Evolutionary conservation across 35 echinoderm and acorn worm species (phyloP).

Genomic region (Lytechinus pictus): DNA sequence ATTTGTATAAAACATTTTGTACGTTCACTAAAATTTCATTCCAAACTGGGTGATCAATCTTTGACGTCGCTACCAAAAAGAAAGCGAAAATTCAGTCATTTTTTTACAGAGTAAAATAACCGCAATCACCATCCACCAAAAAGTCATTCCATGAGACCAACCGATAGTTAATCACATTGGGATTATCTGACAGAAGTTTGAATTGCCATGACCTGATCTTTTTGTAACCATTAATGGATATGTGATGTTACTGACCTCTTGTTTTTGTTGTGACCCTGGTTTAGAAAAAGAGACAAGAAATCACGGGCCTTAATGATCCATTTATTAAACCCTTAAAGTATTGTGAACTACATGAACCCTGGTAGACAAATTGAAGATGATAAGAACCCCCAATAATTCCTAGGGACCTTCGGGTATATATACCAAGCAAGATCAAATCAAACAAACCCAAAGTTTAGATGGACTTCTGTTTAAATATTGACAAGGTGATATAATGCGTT

Average conservation of each 20-base stretch:
- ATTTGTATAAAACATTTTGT: too few species aligned
- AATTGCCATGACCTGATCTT: not conserved
- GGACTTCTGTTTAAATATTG: conserved; percentile 19
- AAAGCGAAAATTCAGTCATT: too few species aligned
- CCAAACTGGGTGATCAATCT: too few species aligned
- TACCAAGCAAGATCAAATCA: not conserved
- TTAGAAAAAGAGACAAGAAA: not conserved
- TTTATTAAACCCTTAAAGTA: conserved; percentile 4
- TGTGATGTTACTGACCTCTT: not conserved
- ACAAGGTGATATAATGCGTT: conserved; percentile 18
- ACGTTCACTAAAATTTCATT: too few species aligned
- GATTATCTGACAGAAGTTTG: not conserved
- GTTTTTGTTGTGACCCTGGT: not conserved
- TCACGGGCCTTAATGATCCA: not conserved
- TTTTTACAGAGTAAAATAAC: too few species aligned
- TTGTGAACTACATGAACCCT: not conserved
- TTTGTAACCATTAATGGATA: not conserved
- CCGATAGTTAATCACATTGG: not conserved
- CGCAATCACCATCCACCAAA: too few species aligned
- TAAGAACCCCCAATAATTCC: conserved; percentile 18
- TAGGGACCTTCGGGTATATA: not conserved
- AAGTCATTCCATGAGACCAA: too few species aligned
- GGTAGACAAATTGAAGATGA: not conserved
- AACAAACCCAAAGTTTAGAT: conserved; percentile 3
- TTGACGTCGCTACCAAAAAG: too few species aligned